A percentile compares a stretch with the other conserved stretches of the same genome.
These are phyloP conservation scores for Dioctria rufipes DNA, from an alignment of 2,888 invertebrate genomes.

Conservation along the genomic window DNA sequence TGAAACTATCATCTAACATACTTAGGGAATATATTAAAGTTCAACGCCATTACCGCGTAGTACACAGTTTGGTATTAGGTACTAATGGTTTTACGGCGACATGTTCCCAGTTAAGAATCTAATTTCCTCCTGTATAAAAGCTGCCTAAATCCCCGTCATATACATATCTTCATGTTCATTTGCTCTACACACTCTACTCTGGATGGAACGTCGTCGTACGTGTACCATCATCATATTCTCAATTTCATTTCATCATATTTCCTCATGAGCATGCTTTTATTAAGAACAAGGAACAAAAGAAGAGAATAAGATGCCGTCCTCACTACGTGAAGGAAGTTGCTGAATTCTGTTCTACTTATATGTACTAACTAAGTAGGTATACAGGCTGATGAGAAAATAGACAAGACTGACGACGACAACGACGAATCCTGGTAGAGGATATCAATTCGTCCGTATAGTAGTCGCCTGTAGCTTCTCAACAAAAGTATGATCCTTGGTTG, in stretches of 20 bases:
- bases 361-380: no score
- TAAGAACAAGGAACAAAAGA: constrained; percentile 19
- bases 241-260: constrained; percentile 45
- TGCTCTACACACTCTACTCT: background rate
- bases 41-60: constrained; percentile 7
- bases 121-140: constrained; percentile 30
- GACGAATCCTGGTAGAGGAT: constrained; percentile 7
- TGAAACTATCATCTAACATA: constrained; percentile 21
- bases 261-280: constrained; percentile 45
- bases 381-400: background rate
- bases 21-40: background rate
- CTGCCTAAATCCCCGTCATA: constrained; percentile 4
- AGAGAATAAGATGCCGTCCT: constrained; percentile 11
- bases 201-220: background rate
- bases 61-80: no score
- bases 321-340: constrained; percentile 42
- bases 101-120: constrained; percentile 17
- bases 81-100: background rate
- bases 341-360: constrained; percentile 6
- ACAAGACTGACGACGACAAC: background rate
- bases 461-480: constrained; percentile 18
- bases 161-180: constrained; percentile 24
- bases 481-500: constrained; percentile 5
- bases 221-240: constrained; percentile 26
- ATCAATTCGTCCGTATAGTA: background rate